These are phyloP conservation scores for Lasioglossum albipes DNA, from an alignment of 1,140 invertebrate species.

Conservation along the genomic window DNA sequence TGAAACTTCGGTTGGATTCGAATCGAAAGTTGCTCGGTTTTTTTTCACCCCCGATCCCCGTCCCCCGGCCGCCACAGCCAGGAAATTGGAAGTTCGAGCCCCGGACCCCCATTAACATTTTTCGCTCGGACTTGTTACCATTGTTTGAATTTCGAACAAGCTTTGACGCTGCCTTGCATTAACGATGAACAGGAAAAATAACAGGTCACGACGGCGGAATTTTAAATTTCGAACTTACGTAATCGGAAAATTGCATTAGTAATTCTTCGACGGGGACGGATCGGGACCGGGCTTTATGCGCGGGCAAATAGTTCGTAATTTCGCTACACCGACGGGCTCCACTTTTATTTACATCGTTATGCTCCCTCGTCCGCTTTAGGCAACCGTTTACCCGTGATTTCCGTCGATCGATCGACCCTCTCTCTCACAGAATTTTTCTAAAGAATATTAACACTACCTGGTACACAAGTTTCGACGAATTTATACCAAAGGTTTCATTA, in stretches of 20 bases:
- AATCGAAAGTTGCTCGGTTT: not conserved
- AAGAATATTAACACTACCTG: too few species aligned
- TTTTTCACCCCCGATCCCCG: not conserved
- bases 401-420: too few species aligned
- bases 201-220: not conserved
- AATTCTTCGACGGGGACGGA: not conserved
- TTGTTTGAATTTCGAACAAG: constrained; percentile 33
- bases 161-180: constrained; percentile 19
- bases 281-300: not conserved
- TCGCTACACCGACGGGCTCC: not conserved
- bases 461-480: too few species aligned
- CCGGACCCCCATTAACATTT: constrained; percentile 28
- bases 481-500: too few species aligned
- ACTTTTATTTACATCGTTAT: too few species aligned
- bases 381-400: too few species aligned
- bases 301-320: not conserved
- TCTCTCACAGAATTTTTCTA: too few species aligned
- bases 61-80: not conserved
- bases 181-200: constrained; percentile 32
- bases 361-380: too few species aligned
- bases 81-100: constrained; percentile 17
- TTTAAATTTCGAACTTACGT: constrained; percentile 20
- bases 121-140: constrained; percentile 19
- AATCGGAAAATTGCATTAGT: not conserved
- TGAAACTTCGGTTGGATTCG: not conserved